Conservation (phyloP, 2,888 invertebrate genomes). For the Hirtodrosophila cameraria region DNA sequence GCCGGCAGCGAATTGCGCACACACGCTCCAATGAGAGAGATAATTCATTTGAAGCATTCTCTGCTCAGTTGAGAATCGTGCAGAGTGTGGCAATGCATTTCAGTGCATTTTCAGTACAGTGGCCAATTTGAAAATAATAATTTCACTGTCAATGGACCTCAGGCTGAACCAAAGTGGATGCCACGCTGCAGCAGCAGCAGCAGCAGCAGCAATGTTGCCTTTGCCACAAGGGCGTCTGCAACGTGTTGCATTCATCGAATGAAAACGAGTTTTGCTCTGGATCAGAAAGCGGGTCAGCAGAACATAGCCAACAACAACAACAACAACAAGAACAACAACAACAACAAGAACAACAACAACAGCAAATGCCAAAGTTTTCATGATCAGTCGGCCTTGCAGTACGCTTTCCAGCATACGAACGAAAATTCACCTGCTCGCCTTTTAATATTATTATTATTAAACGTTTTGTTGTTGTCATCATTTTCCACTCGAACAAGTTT, state of each 20-base stretch:
- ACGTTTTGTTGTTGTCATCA: slow-evolving; percentile 38
- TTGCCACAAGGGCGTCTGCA: slow-evolving; percentile 61
- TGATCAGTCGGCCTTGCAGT: slow-evolving; percentile 57
- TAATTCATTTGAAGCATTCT: slow-evolving; percentile 44
- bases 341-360: slow-evolving; percentile 8
- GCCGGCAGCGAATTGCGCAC: slow-evolving; percentile 60
- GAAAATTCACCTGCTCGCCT: slow-evolving; percentile 41
- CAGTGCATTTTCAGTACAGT: slow-evolving; percentile 10
- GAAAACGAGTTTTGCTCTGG: slow-evolving; percentile 72
- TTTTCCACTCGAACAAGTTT: slow-evolving; percentile 70
- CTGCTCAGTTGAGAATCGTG: slow-evolving; percentile 42
- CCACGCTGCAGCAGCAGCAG: too few relatives aligned
- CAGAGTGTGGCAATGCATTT: slow-evolving; percentile 29
- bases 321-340: too few relatives aligned
- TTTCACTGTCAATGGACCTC: slow-evolving; percentile 81
- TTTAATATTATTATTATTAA: slow-evolving; percentile 38
- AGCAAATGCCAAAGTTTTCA: slow-evolving; percentile 16
- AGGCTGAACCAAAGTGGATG: slow-evolving; percentile 29
- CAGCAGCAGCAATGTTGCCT: too few relatives aligned
- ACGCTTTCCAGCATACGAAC: slow-evolving; percentile 55
- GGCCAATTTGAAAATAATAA: slow-evolving; percentile 72
- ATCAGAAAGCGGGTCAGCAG: slow-evolving; percentile 80
- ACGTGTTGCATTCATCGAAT: slow-evolving; percentile 46
- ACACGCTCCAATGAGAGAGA: slow-evolving; percentile 55
- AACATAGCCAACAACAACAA: slow-evolving; percentile 56